Conservation (phyloP, 1,140 invertebrate genomes). For the Stenopsyche tienmushanensis region DNA sequence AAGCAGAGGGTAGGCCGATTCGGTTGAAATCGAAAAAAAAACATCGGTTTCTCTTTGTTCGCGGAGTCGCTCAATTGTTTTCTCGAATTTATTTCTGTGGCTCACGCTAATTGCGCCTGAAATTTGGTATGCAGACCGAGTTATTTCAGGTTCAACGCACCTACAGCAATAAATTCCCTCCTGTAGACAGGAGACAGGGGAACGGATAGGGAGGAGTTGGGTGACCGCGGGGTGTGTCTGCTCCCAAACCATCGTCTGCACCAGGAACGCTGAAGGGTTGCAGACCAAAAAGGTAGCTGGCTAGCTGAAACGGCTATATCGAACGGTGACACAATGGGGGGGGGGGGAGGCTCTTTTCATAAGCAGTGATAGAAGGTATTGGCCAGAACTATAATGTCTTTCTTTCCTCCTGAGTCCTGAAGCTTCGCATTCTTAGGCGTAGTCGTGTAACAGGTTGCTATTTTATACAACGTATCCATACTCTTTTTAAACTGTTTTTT, state of each 20-base stretch:
- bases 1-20: no score
- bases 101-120: conserved; percentile 11
- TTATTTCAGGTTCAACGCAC: conserved; percentile 31
- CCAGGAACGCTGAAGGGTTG: neutral
- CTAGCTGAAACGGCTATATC: neutral
- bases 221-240: conserved; percentile 11
- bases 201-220: neutral
- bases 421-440: neutral
- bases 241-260: conserved; percentile 19
- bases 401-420: neutral
- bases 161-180: conserved; percentile 20
- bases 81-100: no score
- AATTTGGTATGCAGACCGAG: conserved; percentile 28
- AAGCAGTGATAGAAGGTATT: no score
- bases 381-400: neutral
- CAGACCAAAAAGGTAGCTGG: neutral
- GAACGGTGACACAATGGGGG: neutral
- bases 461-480: no score
- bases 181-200: conserved; percentile 5
- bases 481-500: no score
- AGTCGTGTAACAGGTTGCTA: neutral
- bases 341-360: neutral
- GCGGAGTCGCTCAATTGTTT: no score
- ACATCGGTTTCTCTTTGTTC: no score
- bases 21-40: no score